A percentile compares a stretch with the other conserved stretches of the same genome.
Conservation (phyloP, 2,888 invertebrate species). For the Hydropsyche betteni region DNA sequence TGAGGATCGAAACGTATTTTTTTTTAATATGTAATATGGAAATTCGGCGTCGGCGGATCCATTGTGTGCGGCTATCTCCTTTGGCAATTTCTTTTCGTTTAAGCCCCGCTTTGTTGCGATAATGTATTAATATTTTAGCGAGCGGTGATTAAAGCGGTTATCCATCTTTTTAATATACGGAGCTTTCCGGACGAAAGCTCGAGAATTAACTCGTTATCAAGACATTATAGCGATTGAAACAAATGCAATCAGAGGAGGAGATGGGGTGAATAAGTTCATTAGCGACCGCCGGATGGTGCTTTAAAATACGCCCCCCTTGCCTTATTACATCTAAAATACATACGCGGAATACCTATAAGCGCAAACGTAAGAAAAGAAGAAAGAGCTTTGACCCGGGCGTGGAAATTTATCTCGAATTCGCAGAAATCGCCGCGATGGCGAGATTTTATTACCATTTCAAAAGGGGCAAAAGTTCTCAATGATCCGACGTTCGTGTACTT, state of each 20-base stretch:
- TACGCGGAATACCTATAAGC: not conserved
- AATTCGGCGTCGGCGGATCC: not conserved
- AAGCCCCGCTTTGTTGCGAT: constrained; percentile 2
- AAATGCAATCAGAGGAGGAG: constrained; percentile 32
- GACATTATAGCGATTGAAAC: constrained; percentile 25
- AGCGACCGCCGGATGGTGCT: constrained; percentile 20
- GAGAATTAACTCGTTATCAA: constrained; percentile 35
- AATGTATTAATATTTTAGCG: constrained; percentile 16
- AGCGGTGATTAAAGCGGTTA: constrained; percentile 11
- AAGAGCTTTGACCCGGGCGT: constrained; percentile 1
- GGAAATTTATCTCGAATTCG: constrained; percentile 2
- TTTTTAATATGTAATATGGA: too few relatives aligned
- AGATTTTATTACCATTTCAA: constrained; percentile 23
- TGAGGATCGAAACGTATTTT: too few relatives aligned
- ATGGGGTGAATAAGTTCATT: constrained; percentile 37
- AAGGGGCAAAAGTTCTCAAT: not conserved
- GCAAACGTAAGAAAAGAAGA: not conserved
- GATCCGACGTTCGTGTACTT: too few relatives aligned
- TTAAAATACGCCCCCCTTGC: constrained; percentile 12
- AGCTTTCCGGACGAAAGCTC: constrained; percentile 12
- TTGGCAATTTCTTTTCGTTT: constrained; percentile 14
- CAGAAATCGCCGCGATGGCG: not conserved
- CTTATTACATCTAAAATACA: not conserved
- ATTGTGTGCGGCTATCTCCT: not conserved
- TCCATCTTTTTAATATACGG: constrained; percentile 18